Conservation (phyloP, 2,888 invertebrate species). For the Aphidoletes aphidimyza region DNA sequence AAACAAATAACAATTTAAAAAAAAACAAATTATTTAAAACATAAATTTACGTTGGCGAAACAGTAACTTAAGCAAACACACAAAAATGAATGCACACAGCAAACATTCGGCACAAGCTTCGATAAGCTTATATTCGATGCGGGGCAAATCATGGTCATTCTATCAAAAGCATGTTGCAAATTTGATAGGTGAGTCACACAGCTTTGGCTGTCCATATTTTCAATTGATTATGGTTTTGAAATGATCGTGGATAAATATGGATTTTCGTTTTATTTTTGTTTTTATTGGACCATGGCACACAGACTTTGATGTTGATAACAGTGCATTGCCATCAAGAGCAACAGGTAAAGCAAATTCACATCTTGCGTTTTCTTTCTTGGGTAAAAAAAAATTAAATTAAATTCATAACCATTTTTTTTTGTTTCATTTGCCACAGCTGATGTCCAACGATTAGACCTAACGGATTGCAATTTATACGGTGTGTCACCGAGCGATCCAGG, state of each 20-base stretch:
- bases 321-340: background rate
- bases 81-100: slow-evolving; percentile 36
- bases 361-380: background rate
- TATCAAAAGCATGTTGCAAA: slow-evolving; percentile 36
- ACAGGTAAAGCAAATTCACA: background rate
- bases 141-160: slow-evolving; percentile 33
- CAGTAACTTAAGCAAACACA: background rate
- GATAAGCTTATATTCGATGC: slow-evolving; percentile 12
- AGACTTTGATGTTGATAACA: slow-evolving; percentile 6
- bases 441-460: slow-evolving; percentile 34
- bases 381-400: background rate
- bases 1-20: background rate
- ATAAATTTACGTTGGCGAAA: background rate
- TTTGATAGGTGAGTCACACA: slow-evolving; percentile 23
- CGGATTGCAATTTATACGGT: slow-evolving; percentile 14
- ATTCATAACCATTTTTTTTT: background rate
- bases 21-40: background rate
- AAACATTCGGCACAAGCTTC: slow-evolving; percentile 28
- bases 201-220: background rate
- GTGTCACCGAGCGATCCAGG: slow-evolving; percentile 33
- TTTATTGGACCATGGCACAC: background rate
- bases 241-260: background rate
- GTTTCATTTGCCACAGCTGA: background rate
- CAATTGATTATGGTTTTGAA: background rate
- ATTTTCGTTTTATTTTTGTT: background rate